A percentile compares a stretch with the other conserved stretches of the same genome.
phyloP scores from a whole-genome alignment of 2,797 vertebrate species.

The Oceanodroma leucorhoa region DNA sequence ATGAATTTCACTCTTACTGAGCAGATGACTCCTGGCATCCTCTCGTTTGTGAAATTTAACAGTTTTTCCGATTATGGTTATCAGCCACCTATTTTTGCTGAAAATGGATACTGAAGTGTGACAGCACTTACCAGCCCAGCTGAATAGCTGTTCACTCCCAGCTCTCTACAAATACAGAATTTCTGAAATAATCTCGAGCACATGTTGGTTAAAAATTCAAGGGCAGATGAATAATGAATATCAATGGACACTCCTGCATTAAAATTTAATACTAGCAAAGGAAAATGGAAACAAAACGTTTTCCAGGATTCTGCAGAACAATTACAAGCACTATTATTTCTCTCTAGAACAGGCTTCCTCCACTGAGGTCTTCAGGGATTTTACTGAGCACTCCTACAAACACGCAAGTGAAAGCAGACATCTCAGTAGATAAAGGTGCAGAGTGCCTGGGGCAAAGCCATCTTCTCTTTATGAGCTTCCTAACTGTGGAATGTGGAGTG shows the following conservation, averaged over 20 bases:
- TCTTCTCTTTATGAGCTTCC: not conserved
- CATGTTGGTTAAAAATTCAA: conserved; percentile 38
- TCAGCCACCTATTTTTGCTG: not conserved
- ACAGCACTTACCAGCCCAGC: not conserved
- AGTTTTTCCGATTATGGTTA: not conserved
- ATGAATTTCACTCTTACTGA: not conserved
- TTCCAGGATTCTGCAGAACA: not conserved
- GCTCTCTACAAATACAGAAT: not conserved
- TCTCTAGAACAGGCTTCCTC: not conserved
- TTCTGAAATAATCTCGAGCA: not conserved
- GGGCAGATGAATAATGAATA: conserved; percentile 48
- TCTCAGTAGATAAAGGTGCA: not conserved
- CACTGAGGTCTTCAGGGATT: not conserved
- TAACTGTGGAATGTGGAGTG: not conserved
- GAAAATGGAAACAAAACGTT: not conserved
- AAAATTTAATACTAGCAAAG: not conserved
- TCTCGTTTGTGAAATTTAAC: not conserved
- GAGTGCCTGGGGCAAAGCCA: not conserved
- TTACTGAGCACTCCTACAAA: not conserved
- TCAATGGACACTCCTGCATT: not conserved
- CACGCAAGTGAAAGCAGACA: not conserved
- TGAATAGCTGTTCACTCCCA: not conserved
- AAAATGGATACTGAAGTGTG: not conserved
- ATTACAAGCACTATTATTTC: not conserved
- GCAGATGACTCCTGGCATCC: not conserved